Percentiles rank a stretch among this genome's conserved stretches.
Conservation (phyloP, 1,140 invertebrate species). For the Scaptomyza hsui region DNA sequence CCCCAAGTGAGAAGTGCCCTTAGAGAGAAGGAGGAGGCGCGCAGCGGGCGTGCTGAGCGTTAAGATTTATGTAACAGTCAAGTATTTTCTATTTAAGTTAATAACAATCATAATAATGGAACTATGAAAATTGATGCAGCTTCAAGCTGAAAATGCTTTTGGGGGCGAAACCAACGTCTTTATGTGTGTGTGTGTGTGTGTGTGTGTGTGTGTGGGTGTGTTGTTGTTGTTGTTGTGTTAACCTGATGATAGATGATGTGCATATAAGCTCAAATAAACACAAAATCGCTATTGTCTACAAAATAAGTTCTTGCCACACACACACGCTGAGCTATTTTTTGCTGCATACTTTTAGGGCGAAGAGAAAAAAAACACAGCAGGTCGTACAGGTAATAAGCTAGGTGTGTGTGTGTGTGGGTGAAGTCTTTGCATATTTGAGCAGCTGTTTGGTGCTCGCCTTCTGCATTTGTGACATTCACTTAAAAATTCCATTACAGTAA, state of each 20-base stretch:
- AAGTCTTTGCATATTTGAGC: conserved; percentile 79
- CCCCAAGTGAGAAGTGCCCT: conserved; percentile 1
- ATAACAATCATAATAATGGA: conserved; percentile 83
- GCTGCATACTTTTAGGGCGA: conserved; percentile 30
- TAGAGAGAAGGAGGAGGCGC: conserved; percentile 25
- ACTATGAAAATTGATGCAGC: conserved; percentile 78
- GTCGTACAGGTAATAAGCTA: conserved; percentile 69
- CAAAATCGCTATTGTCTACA: conserved; percentile 65
- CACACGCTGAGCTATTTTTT: conserved; percentile 7
- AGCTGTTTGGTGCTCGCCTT: conserved; percentile 64
- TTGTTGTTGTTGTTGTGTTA: conserved; percentile 26
- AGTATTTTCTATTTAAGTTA: conserved; percentile 83
- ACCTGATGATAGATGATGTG: conserved; percentile 77
- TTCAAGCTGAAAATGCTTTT: conserved; percentile 13
- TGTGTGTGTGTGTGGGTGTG: conserved; percentile 3
- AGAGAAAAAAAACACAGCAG: conserved; percentile 16
- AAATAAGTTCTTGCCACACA: conserved; percentile 39
- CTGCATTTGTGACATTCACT: conserved; percentile 78
- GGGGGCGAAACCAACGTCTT: background rate
- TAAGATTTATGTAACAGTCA: conserved; percentile 80
- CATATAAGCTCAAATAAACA: conserved; percentile 81
- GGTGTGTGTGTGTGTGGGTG: conserved; percentile 38
- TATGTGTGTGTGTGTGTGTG: background rate
- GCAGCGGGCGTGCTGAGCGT: conserved; percentile 37
- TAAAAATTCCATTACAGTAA: conserved; percentile 81